Conservation (phyloP, 1,140 invertebrate species). For the Epicauta chinensis region DNA sequence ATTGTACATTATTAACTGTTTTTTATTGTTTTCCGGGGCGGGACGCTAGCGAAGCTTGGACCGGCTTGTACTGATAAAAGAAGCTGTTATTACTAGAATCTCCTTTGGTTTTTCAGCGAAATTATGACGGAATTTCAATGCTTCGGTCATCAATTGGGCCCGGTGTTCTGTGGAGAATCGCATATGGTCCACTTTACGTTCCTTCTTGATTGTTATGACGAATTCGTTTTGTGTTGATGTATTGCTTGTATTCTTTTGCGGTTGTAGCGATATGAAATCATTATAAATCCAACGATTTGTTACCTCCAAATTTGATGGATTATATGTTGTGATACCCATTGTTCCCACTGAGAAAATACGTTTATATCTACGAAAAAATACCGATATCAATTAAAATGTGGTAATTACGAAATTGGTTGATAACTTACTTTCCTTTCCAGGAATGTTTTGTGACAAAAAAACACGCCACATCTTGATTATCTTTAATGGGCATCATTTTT, state of each 20-base stretch:
- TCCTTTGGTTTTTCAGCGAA: constrained; percentile 77
- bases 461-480: constrained; percentile 87
- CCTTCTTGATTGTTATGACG: constrained; percentile 80
- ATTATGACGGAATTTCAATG: constrained; percentile 70
- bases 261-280: constrained; percentile 72
- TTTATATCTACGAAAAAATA: constrained; percentile 74
- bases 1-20: too few relatives aligned
- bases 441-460: constrained; percentile 95
- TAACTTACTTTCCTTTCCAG: constrained; percentile 90
- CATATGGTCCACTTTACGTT: constrained; percentile 89
- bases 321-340: constrained; percentile 94
- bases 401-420: constrained; percentile 1
- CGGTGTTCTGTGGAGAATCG: constrained; percentile 96
- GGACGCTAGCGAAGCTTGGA: too few relatives aligned
- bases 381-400: neutral
- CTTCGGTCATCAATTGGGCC: constrained; percentile 85
- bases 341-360: constrained; percentile 96
- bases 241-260: constrained; percentile 50
- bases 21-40: too few relatives aligned
- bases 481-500: constrained; percentile 76
- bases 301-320: constrained; percentile 87
- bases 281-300: constrained; percentile 92
- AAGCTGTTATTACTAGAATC: constrained; percentile 56
- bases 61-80: too few relatives aligned
- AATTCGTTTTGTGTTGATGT: constrained; percentile 60